Evolutionary conservation across 2,888 invertebrate species (phyloP), one percentile per base, ranked within the genome.

Genomic region (Seira sanloemensis): DNA sequence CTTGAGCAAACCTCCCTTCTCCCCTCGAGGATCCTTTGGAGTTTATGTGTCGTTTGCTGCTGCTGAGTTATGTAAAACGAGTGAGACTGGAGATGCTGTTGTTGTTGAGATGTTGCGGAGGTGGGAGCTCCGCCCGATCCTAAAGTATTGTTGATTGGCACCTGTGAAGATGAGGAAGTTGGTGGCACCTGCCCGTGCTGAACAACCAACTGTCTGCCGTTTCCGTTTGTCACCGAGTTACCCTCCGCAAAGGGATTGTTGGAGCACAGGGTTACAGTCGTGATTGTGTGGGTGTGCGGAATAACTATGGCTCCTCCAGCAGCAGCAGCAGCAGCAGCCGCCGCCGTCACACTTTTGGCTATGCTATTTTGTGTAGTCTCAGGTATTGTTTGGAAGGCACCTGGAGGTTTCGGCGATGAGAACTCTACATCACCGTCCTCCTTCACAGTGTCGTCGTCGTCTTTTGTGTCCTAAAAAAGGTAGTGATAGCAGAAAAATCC

Each of bases 341-440:
- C 12, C 37, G 12, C 37, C 58, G 58, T 58, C 5, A 7, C n/a
- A 58, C 9, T 37, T 65, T 78, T 84, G 46, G 72, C 78, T n/a
- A 74, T 65, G 50, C 62, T 78, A 4, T n/a, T 4, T 58, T 7
- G 2, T n/a, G 58, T 58, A 74, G 74, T 86, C 67, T 86, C 81
- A 62, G 81, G 78, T 72, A 85, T 82, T 19, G 79, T 80, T 72
- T 83, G 84, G 81, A 87, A 88, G 87, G 88, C 87, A 88, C 86
- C 84, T 72, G 86, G 80, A 62, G 87, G 88, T 85, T 89, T 89
- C 24, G 87, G 87, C 25, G 88, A 88, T 26, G 89, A 87, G 80
- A 89, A 89, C 76, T 89, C 88, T 0, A 89, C 88, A 66, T 89
- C 89, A 54, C 86, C 87, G 68, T 87, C 87, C 62, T 86, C 87